Evolutionary conservation across 1,140 invertebrate species (phyloP), one percentile per base, ranked within the genome.

Genomic region (Colletes gigas): DNA sequence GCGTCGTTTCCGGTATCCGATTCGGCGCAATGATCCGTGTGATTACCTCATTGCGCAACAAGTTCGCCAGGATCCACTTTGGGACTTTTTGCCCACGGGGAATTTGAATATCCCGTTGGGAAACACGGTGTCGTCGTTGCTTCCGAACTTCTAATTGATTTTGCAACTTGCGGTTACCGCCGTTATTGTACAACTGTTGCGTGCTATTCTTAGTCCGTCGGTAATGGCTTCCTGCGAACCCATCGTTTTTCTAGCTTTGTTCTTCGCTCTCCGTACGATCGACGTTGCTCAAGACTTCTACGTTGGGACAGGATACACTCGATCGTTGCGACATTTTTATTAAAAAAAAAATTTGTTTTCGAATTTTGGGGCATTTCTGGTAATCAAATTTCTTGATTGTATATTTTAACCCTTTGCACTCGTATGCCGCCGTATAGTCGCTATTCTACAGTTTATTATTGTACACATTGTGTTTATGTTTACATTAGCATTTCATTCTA

Each of bases 41-140:
- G 57, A 81, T 73, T 81, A 55, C 83, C 17, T 47, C 63, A 54
- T 81, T 77, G 83, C 62, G 83, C 78, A 84, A 80, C 71, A 74
- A 74, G 72, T 74, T 68, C 54, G 47, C 55, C 19, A 39, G 41
- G 63, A 52, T 59, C 50, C 17, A 39, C 19, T n/a, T 52, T 21
- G 44, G 7, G 21, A n/a, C 21, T 39, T 65, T 63, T 60, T 65
- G 39, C 41, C 4, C 30, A 41, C 19, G 6, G 8, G 8, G 14
- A 39, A 65, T 73, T 79, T 79, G 69, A 65, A 79, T 79, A 73
- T 73, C 70, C n/a, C 15, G 44, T 21, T 57, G 60, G 70, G 17
- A 73, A 65, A 78, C 39, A 30, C 39, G 76, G 12, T 19, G 8
- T 19, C 47, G 8, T 19, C 47, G 47, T 1, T 7, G 39, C 39